phyloP scores from a whole-genome alignment of 1,140 invertebrate species.

The Acromyrmex echinatior region DNA sequence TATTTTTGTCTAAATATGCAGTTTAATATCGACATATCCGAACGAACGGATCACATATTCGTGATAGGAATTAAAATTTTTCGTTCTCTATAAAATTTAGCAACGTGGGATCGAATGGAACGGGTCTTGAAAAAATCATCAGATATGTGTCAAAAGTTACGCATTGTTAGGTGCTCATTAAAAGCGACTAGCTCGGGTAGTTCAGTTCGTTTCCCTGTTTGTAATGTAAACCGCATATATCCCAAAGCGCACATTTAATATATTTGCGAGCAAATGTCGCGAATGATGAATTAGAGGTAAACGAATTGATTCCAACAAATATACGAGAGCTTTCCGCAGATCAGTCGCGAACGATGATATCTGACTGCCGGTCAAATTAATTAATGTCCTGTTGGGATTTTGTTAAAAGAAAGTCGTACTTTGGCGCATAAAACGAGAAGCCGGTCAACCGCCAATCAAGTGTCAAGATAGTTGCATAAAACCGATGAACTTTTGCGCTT shows the following conservation, averaged over 20 bases:
- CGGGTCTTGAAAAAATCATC: conserved; percentile 48
- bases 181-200: conserved; percentile 42
- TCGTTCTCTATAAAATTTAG: not conserved
- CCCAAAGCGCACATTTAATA: conserved; percentile 57
- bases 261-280: conserved; percentile 66
- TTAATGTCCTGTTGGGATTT: conserved; percentile 52
- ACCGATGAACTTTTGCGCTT: conserved; percentile 44
- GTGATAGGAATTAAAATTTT: conserved; percentile 28
- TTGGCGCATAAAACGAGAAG: conserved; percentile 50
- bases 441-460: conserved; percentile 58
- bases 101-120: too few species aligned
- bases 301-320: conserved; percentile 67
- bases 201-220: conserved; percentile 57
- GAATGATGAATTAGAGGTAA: conserved; percentile 66
- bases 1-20: conserved; percentile 9
- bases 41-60: not conserved
- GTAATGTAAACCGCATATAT: conserved; percentile 57
- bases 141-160: not conserved
- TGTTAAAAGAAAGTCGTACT: conserved; percentile 34
- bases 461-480: conserved; percentile 44
- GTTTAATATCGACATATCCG: not conserved
- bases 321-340: conserved; percentile 51
- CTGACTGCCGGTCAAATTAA: conserved; percentile 54
- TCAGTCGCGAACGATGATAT: conserved; percentile 58
- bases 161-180: conserved; percentile 43